Conservation (phyloP, 2,797 vertebrate species). For the Pipistrellus nathusii region DNA sequence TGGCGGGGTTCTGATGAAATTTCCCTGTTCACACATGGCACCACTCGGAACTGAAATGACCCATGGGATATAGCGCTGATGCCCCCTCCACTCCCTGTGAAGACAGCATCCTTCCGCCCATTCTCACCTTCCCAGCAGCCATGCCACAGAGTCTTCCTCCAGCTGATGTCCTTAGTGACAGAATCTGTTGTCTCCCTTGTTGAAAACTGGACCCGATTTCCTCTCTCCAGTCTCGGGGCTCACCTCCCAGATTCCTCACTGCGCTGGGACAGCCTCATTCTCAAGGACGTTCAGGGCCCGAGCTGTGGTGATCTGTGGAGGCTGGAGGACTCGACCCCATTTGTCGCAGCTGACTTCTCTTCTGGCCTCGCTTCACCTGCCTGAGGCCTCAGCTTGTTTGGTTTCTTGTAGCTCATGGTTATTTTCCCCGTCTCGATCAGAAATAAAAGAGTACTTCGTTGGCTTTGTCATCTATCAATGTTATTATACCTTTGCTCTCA, state of each 20-base stretch:
- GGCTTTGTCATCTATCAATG: neutral
- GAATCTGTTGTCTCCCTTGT: neutral
- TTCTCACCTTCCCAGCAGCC: neutral
- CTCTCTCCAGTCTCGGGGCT: neutral
- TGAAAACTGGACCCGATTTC: neutral
- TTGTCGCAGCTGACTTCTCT: neutral
- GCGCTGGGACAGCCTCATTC: neutral
- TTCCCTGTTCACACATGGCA: neutral
- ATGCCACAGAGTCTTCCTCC: neutral
- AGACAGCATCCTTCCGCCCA: neutral
- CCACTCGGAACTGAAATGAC: neutral
- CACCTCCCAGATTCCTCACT: neutral
- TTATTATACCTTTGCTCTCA: neutral
- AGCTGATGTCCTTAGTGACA: neutral
- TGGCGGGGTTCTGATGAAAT: neutral
- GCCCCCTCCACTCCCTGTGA: fast-evolving
- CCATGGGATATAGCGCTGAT: fast-evolving
- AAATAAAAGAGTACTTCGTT: neutral
- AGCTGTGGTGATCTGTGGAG: neutral
- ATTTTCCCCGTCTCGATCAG: neutral
- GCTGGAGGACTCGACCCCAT: neutral
- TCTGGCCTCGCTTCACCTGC: neutral
- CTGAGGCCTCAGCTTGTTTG: neutral
- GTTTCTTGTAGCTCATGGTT: neutral
- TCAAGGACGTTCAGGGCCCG: neutral